Evolutionary conservation across 2,113 vertebrate genomes (phyloP).

Genomic region (Entomyzon cyanotis): DNA sequence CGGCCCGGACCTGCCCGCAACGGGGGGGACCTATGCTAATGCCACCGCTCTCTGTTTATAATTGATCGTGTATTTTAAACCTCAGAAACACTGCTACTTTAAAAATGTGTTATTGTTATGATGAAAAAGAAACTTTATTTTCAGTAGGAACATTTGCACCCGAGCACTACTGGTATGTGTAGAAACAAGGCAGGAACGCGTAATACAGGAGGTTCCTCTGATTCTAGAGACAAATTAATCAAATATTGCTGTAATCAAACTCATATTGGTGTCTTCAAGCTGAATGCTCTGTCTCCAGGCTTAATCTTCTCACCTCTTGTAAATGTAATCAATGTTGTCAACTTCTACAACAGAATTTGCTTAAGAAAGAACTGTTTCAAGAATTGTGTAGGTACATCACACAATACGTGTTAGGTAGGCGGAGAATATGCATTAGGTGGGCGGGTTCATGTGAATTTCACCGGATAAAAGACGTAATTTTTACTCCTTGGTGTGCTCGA

Average conservation of each 20-base stretch:
- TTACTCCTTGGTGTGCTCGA: background rate
- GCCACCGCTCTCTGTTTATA: fast-evolving
- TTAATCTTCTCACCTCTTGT: background rate
- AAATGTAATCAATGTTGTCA: fast-evolving
- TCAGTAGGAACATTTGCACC: background rate
- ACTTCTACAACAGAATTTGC: background rate
- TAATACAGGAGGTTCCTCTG: background rate
- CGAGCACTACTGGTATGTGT: fast-evolving
- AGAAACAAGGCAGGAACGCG: background rate
- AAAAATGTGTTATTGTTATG: background rate
- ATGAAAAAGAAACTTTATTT: background rate
- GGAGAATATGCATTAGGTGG: background rate
- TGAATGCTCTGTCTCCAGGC: too few species aligned
- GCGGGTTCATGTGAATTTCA: background rate
- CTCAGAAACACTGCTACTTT: background rate
- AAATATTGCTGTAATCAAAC: background rate
- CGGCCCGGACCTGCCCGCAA: background rate
- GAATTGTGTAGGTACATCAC: too few species aligned
- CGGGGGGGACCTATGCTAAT: fast-evolving
- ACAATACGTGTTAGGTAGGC: background rate
- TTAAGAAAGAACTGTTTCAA: background rate
- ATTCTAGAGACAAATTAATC: background rate
- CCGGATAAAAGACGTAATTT: background rate
- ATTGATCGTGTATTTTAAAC: fast-evolving
- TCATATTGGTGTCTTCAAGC: background rate